Conservation (phyloP, 2,113 vertebrate species). For the Astur gentilis region DNA sequence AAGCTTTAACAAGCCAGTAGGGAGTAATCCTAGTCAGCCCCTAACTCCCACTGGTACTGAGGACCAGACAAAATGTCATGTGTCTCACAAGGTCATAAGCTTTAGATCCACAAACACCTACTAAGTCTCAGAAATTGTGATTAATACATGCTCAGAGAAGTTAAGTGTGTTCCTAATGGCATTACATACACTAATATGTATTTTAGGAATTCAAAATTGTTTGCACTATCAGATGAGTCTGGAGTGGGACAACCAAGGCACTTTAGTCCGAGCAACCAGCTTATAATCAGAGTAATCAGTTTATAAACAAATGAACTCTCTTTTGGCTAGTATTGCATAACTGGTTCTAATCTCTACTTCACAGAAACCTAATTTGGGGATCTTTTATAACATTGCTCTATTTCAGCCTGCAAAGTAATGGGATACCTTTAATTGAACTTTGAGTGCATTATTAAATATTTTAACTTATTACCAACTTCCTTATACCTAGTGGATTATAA, state of each 20-base stretch:
- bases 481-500: neutral
- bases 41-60: neutral
- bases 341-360: neutral
- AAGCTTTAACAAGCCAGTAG: neutral
- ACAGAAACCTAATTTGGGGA: neutral
- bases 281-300: neutral
- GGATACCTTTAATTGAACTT: neutral
- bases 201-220: neutral
- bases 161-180: neutral
- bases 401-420: neutral
- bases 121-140: neutral
- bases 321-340: neutral
- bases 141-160: neutral
- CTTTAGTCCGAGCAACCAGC: neutral
- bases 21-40: neutral
- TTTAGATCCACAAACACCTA: neutral
- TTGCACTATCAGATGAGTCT: neutral
- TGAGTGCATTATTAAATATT: neutral
- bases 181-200: neutral
- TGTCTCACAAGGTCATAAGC: neutral
- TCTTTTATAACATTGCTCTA: neutral
- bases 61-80: neutral
- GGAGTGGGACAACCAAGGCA: neutral
- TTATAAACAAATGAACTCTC: neutral
- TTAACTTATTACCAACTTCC: neutral